These are phyloP conservation scores for Ceyx erithaca DNA, from an alignment of 2,797 vertebrate genomes.

Conservation along the genomic window DNA sequence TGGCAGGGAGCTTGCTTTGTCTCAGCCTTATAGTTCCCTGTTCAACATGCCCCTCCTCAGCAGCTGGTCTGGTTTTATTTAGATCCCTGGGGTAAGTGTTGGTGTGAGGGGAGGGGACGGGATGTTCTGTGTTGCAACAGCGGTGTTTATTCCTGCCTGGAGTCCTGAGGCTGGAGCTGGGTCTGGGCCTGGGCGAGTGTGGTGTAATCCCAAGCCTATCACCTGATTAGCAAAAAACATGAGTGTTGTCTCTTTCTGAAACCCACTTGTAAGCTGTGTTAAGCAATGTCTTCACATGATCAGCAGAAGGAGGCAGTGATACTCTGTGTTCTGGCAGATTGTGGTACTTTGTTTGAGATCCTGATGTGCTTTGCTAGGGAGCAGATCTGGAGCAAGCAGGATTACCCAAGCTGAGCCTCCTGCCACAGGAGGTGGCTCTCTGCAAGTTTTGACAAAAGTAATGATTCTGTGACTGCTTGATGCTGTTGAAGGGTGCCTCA, in stretches of 20 bases:
- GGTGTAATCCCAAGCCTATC: constrained; percentile 58
- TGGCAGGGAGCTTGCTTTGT: constrained; percentile 49
- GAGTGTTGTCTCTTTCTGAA: constrained; percentile 51
- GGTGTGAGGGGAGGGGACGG: constrained; percentile 54
- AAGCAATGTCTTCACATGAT: constrained; percentile 66
- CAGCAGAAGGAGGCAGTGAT: constrained; percentile 64
- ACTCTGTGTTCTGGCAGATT: constrained; percentile 48
- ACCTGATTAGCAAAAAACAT: constrained; percentile 44
- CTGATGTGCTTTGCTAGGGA: constrained; percentile 46
- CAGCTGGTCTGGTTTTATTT: constrained; percentile 74
- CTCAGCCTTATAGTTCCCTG: constrained; percentile 54
- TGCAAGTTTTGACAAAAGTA: not conserved
- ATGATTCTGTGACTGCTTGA: not conserved
- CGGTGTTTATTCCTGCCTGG: constrained; percentile 50
- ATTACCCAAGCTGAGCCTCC: not conserved
- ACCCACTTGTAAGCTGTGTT: constrained; percentile 15
- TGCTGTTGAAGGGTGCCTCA: not conserved
- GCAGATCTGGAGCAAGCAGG: constrained; percentile 8
- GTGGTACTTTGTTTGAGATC: constrained; percentile 60
- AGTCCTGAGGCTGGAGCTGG: constrained; percentile 65
- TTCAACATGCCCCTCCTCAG: constrained; percentile 65
- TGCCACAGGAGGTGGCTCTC: not conserved
- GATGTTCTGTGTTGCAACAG: constrained; percentile 64
- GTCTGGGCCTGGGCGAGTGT: constrained; percentile 31
- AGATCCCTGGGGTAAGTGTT: constrained; percentile 46